These are phyloP conservation scores for Ceratotherium simum DNA, from an alignment of 2,113 vertebrate species.

Conservation along the genomic window DNA sequence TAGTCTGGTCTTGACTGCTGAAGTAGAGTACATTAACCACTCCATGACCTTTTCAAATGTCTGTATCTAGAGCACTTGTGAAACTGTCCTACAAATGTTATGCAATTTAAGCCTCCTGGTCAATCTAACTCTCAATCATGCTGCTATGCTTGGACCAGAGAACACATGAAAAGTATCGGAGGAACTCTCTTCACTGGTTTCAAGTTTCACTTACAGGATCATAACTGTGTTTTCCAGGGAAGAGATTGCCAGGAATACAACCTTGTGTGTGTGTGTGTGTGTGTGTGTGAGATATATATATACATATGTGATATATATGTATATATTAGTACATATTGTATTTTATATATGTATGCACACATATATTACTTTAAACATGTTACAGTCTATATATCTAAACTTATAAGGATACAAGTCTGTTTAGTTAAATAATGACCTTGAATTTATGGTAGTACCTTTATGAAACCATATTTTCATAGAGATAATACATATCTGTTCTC, in stretches of 20 bases:
- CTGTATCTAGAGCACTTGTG: background rate
- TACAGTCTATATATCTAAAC: background rate
- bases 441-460: background rate
- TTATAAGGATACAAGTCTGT: background rate
- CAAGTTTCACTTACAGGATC: background rate
- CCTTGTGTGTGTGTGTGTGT: background rate
- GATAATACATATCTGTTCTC: background rate
- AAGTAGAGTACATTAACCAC: constrained; percentile 2
- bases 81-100: constrained; percentile 28
- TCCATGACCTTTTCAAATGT: constrained; percentile 23
- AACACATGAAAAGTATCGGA: background rate
- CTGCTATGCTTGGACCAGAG: background rate
- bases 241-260: background rate
- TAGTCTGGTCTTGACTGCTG: background rate
- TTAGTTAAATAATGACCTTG: background rate
- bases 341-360: background rate
- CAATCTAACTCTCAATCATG: background rate
- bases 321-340: background rate
- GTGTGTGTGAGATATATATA: background rate
- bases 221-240: background rate
- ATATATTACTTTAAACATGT: background rate
- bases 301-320: background rate
- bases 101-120: background rate
- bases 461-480: background rate
- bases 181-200: background rate